A percentile compares a stretch with the other conserved stretches of the same genome.
phyloP scores from a whole-genome alignment of 1,140 invertebrate species.

The Armadillidium nasatum region DNA sequence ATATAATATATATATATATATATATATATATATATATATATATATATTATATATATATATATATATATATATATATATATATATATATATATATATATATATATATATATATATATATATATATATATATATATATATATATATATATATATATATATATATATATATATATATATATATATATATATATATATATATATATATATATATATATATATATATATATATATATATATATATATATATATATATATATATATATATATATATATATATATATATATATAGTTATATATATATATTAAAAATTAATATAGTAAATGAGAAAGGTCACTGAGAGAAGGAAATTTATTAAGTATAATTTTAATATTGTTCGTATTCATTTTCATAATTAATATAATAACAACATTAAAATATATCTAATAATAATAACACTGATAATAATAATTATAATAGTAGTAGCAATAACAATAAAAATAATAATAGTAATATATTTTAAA shows the following conservation, averaged over 20 bases:
- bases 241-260: constrained; percentile 22
- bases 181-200: constrained; percentile 19
- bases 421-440: too few relatives aligned
- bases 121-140: too few relatives aligned
- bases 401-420: too few relatives aligned
- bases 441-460: too few relatives aligned
- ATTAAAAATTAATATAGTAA: not conserved
- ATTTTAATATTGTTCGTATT: not conserved
- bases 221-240: constrained; percentile 18
- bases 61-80: too few relatives aligned
- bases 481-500: too few relatives aligned
- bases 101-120: constrained; percentile 9
- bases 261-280: constrained; percentile 21
- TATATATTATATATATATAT: too few relatives aligned
- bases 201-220: constrained; percentile 19
- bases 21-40: too few relatives aligned
- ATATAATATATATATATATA: too few relatives aligned
- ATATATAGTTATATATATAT: too few relatives aligned
- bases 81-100: constrained; percentile 12
- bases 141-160: too few relatives aligned
- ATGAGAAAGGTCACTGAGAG: not conserved
- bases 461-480: too few relatives aligned
- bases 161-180: constrained; percentile 11
- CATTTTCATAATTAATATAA: constrained; percentile 12
- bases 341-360: not conserved